Conservation (phyloP, 2,797 vertebrate genomes). For the Botia kubotai region DNA sequence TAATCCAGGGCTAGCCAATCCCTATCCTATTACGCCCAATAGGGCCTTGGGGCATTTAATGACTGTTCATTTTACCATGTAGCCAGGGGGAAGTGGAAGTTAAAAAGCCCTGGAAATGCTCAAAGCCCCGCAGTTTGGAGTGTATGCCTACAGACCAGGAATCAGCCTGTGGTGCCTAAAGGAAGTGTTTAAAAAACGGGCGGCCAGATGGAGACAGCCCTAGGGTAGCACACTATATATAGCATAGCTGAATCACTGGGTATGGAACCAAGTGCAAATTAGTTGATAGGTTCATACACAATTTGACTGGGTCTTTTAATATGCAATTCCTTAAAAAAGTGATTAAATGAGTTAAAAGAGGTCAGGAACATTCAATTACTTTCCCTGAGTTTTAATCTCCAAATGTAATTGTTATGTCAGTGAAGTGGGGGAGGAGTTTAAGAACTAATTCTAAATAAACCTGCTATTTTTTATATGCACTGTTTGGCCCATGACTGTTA, state of each 20-base stretch:
- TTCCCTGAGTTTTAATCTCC: neutral
- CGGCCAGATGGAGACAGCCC: neutral
- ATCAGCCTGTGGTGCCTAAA: neutral
- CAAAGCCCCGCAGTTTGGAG: conserved; percentile 5
- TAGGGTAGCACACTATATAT: neutral
- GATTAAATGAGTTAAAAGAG: neutral
- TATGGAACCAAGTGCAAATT: neutral
- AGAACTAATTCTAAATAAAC: too few species aligned
- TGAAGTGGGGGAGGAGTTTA: too few species aligned
- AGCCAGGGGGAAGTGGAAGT: neutral
- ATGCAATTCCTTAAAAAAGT: neutral
- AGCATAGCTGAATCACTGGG: neutral
- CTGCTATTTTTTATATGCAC: too few species aligned
- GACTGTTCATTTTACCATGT: neutral
- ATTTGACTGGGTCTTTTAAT: too few species aligned
- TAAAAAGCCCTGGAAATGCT: neutral
- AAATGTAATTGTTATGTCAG: neutral
- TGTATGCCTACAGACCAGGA: neutral
- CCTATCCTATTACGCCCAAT: conserved; percentile 22
- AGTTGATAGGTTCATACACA: neutral
- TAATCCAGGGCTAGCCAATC: neutral
- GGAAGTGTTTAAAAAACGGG: neutral
- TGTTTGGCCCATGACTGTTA: too few species aligned
- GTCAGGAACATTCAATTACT: neutral
- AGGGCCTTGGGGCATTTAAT: conserved; percentile 20